Base-by-base conservation (phyloP, 2,888 invertebrate species). In the Synergus japonicus region DNA sequence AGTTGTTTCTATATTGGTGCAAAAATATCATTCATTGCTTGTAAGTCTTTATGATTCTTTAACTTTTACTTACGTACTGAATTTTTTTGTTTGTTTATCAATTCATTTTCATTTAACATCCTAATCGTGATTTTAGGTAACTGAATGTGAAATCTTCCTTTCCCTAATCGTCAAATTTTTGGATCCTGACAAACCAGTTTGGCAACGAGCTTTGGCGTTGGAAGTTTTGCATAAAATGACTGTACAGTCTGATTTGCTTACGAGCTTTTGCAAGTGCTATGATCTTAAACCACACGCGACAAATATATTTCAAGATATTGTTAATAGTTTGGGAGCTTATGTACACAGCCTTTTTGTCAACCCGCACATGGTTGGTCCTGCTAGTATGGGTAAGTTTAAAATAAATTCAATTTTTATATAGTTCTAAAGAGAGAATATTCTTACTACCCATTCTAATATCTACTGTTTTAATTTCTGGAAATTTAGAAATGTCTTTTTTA, bases 121-220 rank as follows among this genome's bases (percentile, higher is more conserved):
- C 22, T 22, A 18, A 41, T 79, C 77, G 60, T 60, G 88, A 85
- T 89, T 90, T 12, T 90, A 97, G 97, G 96, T 97, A 46, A 99
- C 99, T 0, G 99, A 99, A 92, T 99, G 99, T 92, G 99, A 99
- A 93, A 99, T 99, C 90, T 99, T 99, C 93, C 93, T 99, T 65
- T 98, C 99, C 0, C 93, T 99, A 76, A 97, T 99, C 77, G 97
- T 99, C 58, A 99, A 99, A 92, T 99, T 99, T 93, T 93, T 99
- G 92, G 99, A 99, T 92, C 97, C 97, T 0, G 99, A 99, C 91
- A 98, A 98, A 92, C 98, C 98, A 2, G 94, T 96, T 83, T 99
- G 99, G 99, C 99, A 99, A 92, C 94, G 99, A 79, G 98, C 98
- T 1, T 92, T 99, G 76, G 98, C 99, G 0, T 92, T 99, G 22